Base-by-base conservation (phyloP, 2,888 invertebrate species). In the Eupithecia tripunctaria region DNA sequence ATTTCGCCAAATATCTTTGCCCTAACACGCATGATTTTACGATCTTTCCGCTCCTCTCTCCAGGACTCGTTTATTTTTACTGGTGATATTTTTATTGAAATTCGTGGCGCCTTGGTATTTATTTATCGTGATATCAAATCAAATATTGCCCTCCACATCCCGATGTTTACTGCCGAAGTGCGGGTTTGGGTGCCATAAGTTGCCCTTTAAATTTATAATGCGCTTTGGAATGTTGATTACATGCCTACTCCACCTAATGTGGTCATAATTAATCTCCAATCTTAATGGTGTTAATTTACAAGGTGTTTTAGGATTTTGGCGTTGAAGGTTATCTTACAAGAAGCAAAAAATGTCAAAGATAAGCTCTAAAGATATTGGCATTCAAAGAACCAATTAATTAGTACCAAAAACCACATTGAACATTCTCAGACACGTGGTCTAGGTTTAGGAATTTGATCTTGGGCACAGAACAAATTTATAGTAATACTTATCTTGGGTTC, bases 1-100 rank as follows among this genome's bases (percentile, higher is more conserved):
- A 94, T 94, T 94, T 91, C 87, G 86, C 90, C 91, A 90, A 93
- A 92, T 90, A 91, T 90, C 93, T 90, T 63, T 91, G 90, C 88
- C 90, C 88, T 87, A 89, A 88, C 90, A 92, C 91, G 91, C 92
- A 90, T 90, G 89, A 88, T 86, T 93, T 93, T 93, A 93, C 89
- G 91, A 91, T 86, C 91, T 84, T 87, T 85, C 83, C 85, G 85
- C 80, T 86, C 81, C 84, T 83, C 80, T 83, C 80, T 83, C 82
- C 78, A 81, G 82, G 81, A 81, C 81, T 85, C 87, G 86, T 90
- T 90, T 90, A 89, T 91, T 91, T 89, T 86, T 86, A 80, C 82
- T 87, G 80, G 79, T 82, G 84, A 88, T 88, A 88, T 88, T 90
- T 88, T 88, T 87, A 87, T 88, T 87, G 86, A 87, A 87, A 89